A percentile compares a stretch with the other conserved stretches of the same genome.
Conservation (phyloP, 2,113 vertebrate species). For the Apodemus sylvaticus region DNA sequence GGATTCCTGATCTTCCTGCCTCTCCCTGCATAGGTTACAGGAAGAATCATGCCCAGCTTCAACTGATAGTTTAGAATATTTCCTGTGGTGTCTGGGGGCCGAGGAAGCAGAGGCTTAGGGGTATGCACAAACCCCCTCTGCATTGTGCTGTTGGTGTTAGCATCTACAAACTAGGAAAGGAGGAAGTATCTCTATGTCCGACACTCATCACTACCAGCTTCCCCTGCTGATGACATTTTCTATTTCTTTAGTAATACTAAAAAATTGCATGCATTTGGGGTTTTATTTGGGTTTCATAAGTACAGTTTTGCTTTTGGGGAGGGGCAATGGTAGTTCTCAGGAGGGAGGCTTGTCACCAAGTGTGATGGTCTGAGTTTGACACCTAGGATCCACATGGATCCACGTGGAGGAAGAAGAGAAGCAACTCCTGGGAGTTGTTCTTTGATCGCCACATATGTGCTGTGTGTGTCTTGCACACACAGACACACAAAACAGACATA, state of each 20-base stretch:
- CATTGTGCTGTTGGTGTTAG: not conserved
- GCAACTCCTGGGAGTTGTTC: not conserved
- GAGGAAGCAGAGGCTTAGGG: not conserved
- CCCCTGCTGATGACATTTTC: not conserved
- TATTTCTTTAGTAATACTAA: not conserved
- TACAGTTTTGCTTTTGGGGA: not conserved
- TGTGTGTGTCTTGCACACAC: not conserved
- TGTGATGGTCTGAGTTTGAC: not conserved
- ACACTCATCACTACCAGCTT: not conserved
- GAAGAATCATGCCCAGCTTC: not conserved
- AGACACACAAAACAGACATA: not conserved
- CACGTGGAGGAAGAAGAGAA: not conserved
- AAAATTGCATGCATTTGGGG: not conserved
- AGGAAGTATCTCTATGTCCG: too few species aligned
- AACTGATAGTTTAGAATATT: not conserved
- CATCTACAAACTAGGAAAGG: not conserved
- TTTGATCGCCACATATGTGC: not conserved
- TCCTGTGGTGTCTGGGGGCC: not conserved
- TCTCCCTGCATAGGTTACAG: not conserved
- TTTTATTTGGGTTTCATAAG: not conserved
- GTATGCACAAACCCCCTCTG: fast-evolving
- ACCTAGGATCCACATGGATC: too few species aligned
- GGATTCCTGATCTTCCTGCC: not conserved
- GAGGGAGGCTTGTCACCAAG: not conserved
- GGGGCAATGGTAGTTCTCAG: not conserved